Evolutionary conservation across 2,888 invertebrate species (phyloP).

Genomic region (Andrena dorsata): DNA sequence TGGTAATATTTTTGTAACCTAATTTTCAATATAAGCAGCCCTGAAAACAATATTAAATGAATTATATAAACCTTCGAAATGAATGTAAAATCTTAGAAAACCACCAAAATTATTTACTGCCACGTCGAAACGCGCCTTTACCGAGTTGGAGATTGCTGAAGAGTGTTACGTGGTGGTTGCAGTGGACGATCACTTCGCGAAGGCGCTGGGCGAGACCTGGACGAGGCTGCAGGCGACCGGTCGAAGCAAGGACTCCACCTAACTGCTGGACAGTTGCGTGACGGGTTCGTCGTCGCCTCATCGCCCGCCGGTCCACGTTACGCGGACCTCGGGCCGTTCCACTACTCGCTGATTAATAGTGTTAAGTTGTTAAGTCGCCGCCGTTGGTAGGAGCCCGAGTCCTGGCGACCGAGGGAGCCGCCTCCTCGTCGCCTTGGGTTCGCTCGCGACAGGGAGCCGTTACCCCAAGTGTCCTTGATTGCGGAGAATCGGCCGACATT

Average conservation of each 20-base stretch:
- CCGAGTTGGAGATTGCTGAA: background rate
- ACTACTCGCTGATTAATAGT: slow-evolving; percentile 65
- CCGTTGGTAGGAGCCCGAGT: slow-evolving; percentile 10
- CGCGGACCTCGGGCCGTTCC: slow-evolving; percentile 48
- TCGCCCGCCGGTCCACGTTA: slow-evolving; percentile 9
- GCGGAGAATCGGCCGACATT: slow-evolving; percentile 14
- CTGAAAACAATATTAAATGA: no score
- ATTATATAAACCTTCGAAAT: no score
- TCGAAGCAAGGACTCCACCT: slow-evolving; percentile 81
- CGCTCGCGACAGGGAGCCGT: background rate
- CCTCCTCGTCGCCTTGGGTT: background rate
- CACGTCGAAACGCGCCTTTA: background rate
- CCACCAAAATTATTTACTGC: background rate
- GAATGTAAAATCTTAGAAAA: no score
- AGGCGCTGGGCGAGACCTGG: slow-evolving; percentile 84
- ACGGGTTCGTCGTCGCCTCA: slow-evolving; percentile 18
- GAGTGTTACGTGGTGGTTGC: slow-evolving; percentile 18
- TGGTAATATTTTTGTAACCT: no score
- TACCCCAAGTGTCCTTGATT: slow-evolving; percentile 57
- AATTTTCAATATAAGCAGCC: no score
- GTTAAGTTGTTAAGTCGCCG: slow-evolving; percentile 49
- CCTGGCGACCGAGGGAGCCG: background rate
- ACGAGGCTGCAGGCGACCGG: slow-evolving; percentile 82
- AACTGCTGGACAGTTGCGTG: slow-evolving; percentile 66
- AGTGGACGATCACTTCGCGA: slow-evolving; percentile 84